phyloP scores from a whole-genome alignment of 2,113 vertebrate genomes.

The Bubo bubo region DNA sequence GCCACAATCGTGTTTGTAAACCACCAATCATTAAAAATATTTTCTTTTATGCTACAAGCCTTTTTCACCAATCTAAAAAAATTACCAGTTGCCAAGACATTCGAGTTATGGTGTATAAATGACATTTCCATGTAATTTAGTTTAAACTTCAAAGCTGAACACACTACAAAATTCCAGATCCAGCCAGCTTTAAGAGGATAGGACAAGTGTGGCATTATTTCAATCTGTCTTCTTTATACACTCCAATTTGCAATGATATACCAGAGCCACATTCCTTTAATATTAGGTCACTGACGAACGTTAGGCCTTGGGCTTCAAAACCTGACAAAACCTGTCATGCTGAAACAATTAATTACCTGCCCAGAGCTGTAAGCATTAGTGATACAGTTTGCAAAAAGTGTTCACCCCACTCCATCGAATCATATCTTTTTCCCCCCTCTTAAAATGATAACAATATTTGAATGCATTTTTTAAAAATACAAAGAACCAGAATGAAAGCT shows the following conservation, averaged over 20 bases:
- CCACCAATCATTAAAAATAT: not conserved
- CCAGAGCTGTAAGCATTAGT: not conserved
- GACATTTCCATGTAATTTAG: not conserved
- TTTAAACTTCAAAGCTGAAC: constrained; percentile 10
- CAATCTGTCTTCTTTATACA: constrained; percentile 1
- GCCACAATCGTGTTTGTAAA: not conserved
- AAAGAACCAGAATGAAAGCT: not conserved
- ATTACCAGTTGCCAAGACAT: not conserved
- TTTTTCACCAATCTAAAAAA: not conserved
- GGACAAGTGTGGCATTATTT: constrained; percentile 30
- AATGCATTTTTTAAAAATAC: not conserved
- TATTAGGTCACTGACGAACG: constrained; percentile 55
- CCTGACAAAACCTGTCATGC: constrained; percentile 22
- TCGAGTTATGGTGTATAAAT: not conserved
- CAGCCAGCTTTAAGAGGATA: not conserved
- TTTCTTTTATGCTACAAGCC: not conserved
- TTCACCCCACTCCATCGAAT: not conserved
- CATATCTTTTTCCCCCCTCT: not conserved
- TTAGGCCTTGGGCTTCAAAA: constrained; percentile 55
- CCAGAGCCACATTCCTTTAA: constrained; percentile 42
- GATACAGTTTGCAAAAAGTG: not conserved
- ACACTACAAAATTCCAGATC: not conserved
- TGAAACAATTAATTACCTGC: constrained; percentile 43
- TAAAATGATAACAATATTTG: not conserved
- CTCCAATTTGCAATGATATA: not conserved